Evolutionary conservation across 92 coral and sea anemone genomes (phyloP), one percentile per base, ranked within the genome.

Genomic region (Heliopora coerulea): DNA sequence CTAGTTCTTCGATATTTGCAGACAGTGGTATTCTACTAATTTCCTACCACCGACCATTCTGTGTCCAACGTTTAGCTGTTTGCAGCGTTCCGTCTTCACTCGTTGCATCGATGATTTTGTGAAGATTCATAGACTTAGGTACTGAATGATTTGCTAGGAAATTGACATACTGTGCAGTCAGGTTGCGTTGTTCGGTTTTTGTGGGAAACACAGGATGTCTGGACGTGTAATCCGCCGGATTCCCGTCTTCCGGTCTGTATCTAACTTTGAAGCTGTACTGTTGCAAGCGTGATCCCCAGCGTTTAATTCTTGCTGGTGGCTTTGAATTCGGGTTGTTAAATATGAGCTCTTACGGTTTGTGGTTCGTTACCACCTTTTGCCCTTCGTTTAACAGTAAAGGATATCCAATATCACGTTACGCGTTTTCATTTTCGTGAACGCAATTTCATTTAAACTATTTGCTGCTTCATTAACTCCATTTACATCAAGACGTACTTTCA

Each of bases 241-340:
- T 61, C 2, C 20, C 46, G 8, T 41, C 46, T 61, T 44, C 68
- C n/a, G 68, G 68, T 28, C 68, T 21, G 33, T 61, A 61, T 30
- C 30, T 61, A 5, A 61, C 44, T 28, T 61, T 61, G 68, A 61
- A 33, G 44, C n/a, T 61, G 44, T 34, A 59, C 44, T 61, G 68
- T 24, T 61, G 68, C n/a, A 61, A 34, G 8, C 68, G 46, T 8
- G 30, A 33, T 29, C 41, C 68, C 39, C 80, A 74, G 14, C 69
- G 49, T 54, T 59, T 56, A n/a, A 74, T 74, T 13, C 78, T 23
- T 5, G 78, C 56, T 1, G 78, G 65, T 26, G 65, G 78, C 17
- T 72, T 54, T 8, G 49, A 59, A 32, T 24, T 58, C 9, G 80
- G 80, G 18, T 61, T 61, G 17, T 57, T 52, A 44, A 42, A 75